Evolutionary conservation across 23 tunicate species (phyloP).

Genomic region (Botrylloides violaceus): DNA sequence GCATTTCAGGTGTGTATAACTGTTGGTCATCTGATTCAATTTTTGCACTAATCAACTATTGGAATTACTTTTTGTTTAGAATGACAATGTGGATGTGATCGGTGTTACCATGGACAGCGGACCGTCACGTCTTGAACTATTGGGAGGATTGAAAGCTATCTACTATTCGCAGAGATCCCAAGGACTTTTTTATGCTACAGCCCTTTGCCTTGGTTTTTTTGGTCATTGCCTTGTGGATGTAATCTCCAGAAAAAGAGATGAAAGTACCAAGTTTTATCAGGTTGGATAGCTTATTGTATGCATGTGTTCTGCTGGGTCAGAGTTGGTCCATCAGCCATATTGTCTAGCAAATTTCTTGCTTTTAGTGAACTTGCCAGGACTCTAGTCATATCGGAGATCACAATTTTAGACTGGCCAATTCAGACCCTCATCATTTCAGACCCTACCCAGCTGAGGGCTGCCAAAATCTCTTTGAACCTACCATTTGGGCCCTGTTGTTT

Average conservation of each 20-base stretch:
- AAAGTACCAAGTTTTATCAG: background rate
- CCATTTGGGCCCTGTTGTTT: too few species aligned
- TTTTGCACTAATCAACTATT: background rate
- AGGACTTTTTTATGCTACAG: slow-evolving; percentile 11
- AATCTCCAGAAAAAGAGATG: background rate
- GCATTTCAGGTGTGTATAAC: slow-evolving; percentile 25
- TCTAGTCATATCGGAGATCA: too few species aligned
- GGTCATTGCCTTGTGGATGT: background rate
- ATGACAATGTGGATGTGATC: slow-evolving; percentile 34
- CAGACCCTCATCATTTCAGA: too few species aligned
- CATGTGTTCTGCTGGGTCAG: too few species aligned
- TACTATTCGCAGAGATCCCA: slow-evolving; percentile 21
- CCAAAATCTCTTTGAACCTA: too few species aligned
- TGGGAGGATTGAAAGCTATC: slow-evolving; percentile 22
- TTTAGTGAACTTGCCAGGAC: too few species aligned
- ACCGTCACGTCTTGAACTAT: slow-evolving; percentile 38
- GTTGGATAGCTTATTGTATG: background rate
- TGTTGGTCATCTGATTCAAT: background rate
- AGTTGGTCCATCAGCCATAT: too few species aligned
- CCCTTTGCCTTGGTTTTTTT: slow-evolving; percentile 16
- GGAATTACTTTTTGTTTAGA: slow-evolving; percentile 19
- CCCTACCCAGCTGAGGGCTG: too few species aligned
- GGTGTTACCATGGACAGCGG: slow-evolving; percentile 68
- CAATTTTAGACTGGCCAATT: too few species aligned
- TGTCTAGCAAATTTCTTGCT: too few species aligned